Evolutionary conservation across 2,797 vertebrate genomes (phyloP).

Genomic region (Avahi laniger): DNA sequence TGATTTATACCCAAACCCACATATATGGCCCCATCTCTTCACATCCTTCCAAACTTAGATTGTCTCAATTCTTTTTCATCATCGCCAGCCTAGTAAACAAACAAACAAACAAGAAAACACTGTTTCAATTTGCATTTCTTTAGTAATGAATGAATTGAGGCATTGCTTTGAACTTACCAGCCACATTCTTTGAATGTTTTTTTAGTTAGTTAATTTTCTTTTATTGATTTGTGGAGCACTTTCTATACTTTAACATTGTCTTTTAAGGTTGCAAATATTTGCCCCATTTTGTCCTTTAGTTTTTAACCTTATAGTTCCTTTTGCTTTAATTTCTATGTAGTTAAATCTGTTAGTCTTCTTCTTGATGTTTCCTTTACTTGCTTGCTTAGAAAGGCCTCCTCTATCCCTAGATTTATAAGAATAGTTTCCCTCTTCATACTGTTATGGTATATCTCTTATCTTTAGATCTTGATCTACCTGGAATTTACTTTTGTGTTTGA

Average conservation of each 20-base stretch:
- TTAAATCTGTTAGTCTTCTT: not conserved
- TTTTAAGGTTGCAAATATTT: slow-evolving; percentile 28
- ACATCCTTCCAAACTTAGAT: not conserved
- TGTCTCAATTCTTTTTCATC: not conserved
- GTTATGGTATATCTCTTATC: not conserved
- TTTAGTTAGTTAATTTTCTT: not conserved
- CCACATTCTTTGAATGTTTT: not conserved
- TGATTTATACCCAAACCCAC: not conserved
- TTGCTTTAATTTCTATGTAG: slow-evolving; percentile 8
- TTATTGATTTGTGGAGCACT: not conserved
- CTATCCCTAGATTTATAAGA: not conserved
- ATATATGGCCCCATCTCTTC: not conserved
- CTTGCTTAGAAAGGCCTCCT: slow-evolving; percentile 18
- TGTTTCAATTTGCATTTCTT: not conserved
- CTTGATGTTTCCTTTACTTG: not conserved
- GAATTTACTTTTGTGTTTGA: slow-evolving; percentile 38
- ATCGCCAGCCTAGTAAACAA: not conserved
- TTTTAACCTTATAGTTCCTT: not conserved
- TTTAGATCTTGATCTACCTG: slow-evolving; percentile 17
- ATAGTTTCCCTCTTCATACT: not conserved
- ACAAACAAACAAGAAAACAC: not conserved
- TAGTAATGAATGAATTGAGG: slow-evolving; percentile 2
- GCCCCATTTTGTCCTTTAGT: not conserved
- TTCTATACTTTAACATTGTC: not conserved
- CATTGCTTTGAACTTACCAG: not conserved